Conservation (phyloP, 2,797 vertebrate species). For the Pyrocephalus nanus region DNA sequence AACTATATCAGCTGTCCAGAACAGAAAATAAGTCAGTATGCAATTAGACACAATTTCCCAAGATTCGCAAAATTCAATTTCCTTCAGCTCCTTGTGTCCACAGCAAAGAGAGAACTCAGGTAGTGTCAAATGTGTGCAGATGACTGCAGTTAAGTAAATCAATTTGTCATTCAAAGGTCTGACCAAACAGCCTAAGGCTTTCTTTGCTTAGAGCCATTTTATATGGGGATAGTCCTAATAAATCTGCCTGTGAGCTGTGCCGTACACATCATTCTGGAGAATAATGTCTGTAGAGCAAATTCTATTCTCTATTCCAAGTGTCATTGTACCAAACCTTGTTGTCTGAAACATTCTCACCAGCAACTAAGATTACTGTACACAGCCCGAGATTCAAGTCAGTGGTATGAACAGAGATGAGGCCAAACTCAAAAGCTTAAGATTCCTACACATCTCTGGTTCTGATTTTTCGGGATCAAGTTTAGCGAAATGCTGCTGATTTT, state of each 20-base stretch:
- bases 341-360: neutral
- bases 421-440: neutral
- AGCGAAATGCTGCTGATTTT: neutral
- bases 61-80: neutral
- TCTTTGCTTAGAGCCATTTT: neutral
- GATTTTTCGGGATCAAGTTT: neutral
- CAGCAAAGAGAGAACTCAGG: conserved; percentile 37
- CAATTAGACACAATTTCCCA: conserved; percentile 36
- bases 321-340: neutral
- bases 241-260: neutral
- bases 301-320: neutral
- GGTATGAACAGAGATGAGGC: neutral
- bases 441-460: neutral
- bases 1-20: neutral
- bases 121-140: neutral
- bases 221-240: neutral
- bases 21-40: conserved; percentile 26
- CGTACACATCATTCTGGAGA: neutral
- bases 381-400: neutral
- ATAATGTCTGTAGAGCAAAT: neutral
- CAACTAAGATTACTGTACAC: neutral
- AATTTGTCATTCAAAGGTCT: conserved; percentile 23
- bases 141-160: conserved; percentile 33
- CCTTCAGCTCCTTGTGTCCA: neutral
- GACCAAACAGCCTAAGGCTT: neutral